Evolutionary conservation across 2,113 vertebrate genomes (phyloP).

Genomic region (Thinocorus orbignyianus): DNA sequence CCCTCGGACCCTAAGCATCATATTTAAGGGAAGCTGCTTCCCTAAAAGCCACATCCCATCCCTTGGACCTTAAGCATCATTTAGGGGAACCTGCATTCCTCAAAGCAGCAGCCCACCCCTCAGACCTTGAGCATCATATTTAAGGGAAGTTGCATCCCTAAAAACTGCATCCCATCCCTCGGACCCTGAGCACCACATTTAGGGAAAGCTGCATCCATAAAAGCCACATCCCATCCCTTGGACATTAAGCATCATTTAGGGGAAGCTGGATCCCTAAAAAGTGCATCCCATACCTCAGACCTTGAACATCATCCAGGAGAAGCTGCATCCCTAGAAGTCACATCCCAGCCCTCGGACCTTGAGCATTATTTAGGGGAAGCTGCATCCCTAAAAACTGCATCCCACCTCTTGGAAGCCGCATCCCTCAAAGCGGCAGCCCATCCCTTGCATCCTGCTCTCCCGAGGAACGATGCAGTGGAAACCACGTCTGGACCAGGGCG

Average conservation of each 20-base stretch:
- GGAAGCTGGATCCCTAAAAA: not conserved
- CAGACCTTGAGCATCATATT: not conserved
- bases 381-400: not conserved
- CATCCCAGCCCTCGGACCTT: not conserved
- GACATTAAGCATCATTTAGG: accelerated
- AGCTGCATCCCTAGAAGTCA: not conserved
- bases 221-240: not conserved
- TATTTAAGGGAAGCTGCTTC: not conserved
- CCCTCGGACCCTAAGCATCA: not conserved
- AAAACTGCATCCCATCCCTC: too few relatives aligned
- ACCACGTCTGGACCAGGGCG: accelerated
- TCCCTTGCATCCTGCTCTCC: accelerated
- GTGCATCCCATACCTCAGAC: not conserved
- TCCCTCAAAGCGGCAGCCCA: accelerated
- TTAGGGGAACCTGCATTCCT: not conserved
- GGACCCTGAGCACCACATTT: accelerated
- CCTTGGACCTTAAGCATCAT: too few relatives aligned
- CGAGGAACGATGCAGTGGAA: accelerated
- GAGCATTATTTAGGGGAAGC: not conserved
- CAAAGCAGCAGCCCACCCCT: not conserved
- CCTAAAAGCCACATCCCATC: not conserved
- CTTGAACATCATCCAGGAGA: accelerated
- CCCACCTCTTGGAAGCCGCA: not conserved
- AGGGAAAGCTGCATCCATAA: not conserved
- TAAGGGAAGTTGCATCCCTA: not conserved